Evolutionary conservation across 53 echinoderm and acorn worm genomes (phyloP).

Genomic region (Temnopleurus reevesii): DNA sequence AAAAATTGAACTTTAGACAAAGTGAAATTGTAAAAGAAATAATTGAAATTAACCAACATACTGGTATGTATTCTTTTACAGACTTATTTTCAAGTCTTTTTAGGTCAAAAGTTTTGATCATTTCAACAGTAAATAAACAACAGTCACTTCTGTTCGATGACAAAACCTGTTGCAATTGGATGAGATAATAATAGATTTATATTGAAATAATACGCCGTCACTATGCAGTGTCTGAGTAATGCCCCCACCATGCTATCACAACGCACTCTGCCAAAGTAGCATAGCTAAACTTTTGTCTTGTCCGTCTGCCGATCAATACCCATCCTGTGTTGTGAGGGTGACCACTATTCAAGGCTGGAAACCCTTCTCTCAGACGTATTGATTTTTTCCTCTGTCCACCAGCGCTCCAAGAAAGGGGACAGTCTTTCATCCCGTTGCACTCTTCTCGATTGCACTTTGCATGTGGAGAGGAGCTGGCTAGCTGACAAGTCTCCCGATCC

Average conservation of each 20-base stretch:
- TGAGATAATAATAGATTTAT: constrained; percentile 7
- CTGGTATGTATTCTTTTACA: background rate
- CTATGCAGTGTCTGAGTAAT: background rate
- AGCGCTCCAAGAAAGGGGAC: background rate
- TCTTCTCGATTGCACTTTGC: background rate
- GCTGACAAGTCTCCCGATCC: too few species aligned
- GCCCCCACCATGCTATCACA: background rate
- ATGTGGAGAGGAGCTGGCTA: too few species aligned
- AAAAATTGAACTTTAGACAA: too few species aligned
- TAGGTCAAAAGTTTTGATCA: too few species aligned
- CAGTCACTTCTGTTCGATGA: too few species aligned
- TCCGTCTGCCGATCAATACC: background rate
- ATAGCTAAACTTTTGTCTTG: constrained; percentile 9
- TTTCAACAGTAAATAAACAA: too few species aligned
- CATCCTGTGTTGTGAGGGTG: constrained; percentile 27
- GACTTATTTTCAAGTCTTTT: too few species aligned
- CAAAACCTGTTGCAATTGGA: constrained; percentile 1
- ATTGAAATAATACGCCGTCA: background rate
- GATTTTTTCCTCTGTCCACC: background rate
- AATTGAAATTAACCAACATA: background rate
- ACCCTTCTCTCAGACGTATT: background rate
- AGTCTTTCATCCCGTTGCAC: background rate
- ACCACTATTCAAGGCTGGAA: constrained; percentile 12
- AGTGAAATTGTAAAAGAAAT: too few species aligned
- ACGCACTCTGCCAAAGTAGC: background rate